A percentile compares a stretch with the other conserved stretches of the same genome.
Conservation (phyloP, 2,888 invertebrate species). For the Nephrotoma flavescens region DNA sequence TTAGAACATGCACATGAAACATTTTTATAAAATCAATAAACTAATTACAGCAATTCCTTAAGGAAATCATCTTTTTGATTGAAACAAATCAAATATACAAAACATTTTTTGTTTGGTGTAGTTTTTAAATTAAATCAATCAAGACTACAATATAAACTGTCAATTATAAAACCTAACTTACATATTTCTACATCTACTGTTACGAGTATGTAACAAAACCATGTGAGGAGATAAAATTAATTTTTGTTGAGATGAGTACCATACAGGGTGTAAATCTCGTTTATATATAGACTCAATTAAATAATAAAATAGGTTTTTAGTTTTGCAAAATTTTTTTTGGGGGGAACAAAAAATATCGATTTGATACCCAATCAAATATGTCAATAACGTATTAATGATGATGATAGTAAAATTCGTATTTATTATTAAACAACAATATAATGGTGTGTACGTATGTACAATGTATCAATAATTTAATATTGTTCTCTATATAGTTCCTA, state of each 20-base stretch:
- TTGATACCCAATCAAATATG: not conserved
- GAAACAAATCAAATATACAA: not conserved
- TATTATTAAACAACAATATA: not conserved
- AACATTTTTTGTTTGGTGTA: not conserved
- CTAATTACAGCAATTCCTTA: not conserved
- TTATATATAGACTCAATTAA: not conserved
- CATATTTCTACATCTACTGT: not conserved
- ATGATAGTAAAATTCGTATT: not conserved
- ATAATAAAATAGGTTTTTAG: not conserved
- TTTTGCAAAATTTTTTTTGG: not conserved
- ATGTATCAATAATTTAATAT: no score
- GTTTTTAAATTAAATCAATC: not conserved
- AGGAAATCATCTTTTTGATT: not conserved
- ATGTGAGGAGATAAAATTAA: not conserved
- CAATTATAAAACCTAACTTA: not conserved
- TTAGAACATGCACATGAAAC: not conserved
- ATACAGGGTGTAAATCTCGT: not conserved
- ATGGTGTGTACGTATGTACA: not conserved
- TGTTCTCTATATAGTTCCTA: no score
- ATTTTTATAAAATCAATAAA: not conserved
- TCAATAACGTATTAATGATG: not conserved
- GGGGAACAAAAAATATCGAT: not conserved
- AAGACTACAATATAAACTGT: not conserved
- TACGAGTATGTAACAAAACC: not conserved
- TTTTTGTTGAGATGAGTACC: not conserved